Evolutionary conservation across 2,888 invertebrate genomes (phyloP), one percentile per base, ranked within the genome.

Genomic region (Bunonema sp.): DNA sequence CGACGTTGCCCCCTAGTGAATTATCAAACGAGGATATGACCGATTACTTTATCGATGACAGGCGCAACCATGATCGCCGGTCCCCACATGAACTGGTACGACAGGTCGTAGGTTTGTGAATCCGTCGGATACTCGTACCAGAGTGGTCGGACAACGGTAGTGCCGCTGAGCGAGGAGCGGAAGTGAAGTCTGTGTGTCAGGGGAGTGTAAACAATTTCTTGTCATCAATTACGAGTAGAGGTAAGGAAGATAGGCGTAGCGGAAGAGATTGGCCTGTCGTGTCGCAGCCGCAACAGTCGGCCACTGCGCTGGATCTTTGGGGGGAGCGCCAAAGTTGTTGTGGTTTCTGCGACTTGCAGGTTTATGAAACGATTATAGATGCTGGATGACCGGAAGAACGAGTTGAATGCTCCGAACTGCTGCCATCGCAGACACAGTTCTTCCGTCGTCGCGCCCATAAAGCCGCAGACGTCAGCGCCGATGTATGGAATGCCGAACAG

Each of bases 381-480:
- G 8, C 5, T 18, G 26, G 4, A 10, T 28, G 15, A 55, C 55
- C 55, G 48, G 45, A 49, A 56, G 47, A 61, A 61, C 7, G 58
- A 51, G 34, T 61, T 60, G 49, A 63, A 62, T 3, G 62, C 57
- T 5, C 60, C 62, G 46, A 63, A 47, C 34, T 62, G 62, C 41
- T 62, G 62, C 82, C 82, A 82, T 49, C 79, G 74, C 0, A 79
- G 66, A 49, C 81, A 82, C 52, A 76, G 53, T 46, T 74, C 71
- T 35, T 68, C 69, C 2, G 61, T 67, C 0, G 72, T 60, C 21
- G 68, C 60, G 15, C 51, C 59, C 45, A 62, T 61, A 57, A 74
- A 75, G 3, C 74, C 74, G 50, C 74, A 74, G 20, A 75, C 71
- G 47, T 74, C 74, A 5, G 71, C 60, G 16, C 64, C 69, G 24